Evolutionary conservation across 1,140 invertebrate species (phyloP).

Genomic region (Pogonomyrmex barbatus): DNA sequence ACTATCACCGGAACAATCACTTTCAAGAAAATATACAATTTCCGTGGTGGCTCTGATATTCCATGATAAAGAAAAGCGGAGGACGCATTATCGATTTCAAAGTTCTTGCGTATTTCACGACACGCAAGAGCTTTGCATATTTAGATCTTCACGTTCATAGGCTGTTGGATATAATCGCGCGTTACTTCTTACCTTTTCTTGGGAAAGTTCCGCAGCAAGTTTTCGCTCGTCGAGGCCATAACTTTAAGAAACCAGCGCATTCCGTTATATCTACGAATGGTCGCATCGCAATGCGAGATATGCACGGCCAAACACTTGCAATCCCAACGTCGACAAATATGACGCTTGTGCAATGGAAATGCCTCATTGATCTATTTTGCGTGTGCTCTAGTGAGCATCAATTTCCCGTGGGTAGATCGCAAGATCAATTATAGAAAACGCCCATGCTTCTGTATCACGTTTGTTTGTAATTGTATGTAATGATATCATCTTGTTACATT

Average conservation of each 20-base stretch:
- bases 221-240: neutral
- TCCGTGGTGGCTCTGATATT: neutral
- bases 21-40: slow-evolving; percentile 17
- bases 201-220: neutral
- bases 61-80: slow-evolving; percentile 32
- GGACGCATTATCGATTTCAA: slow-evolving; percentile 53
- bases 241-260: slow-evolving; percentile 42
- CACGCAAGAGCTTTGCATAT: slow-evolving; percentile 53
- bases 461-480: neutral
- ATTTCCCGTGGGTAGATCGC: neutral
- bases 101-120: slow-evolving; percentile 43
- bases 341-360: slow-evolving; percentile 8
- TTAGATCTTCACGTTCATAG: slow-evolving; percentile 34
- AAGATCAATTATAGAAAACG: neutral
- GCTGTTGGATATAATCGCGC: slow-evolving; percentile 39
- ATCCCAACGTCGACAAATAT: slow-evolving; percentile 44
- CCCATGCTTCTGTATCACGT: neutral
- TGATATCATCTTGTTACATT: slow-evolving; percentile 20
- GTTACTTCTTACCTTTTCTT: neutral
- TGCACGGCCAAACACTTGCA: slow-evolving; percentile 12
- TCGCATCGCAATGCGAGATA: slow-evolving; percentile 48
- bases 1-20: neutral
- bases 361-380: slow-evolving; percentile 51
- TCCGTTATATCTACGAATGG: neutral
- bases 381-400: neutral